phyloP scores from a whole-genome alignment of 2,888 invertebrate genomes.

The Caenorhabditis macrosperma region DNA sequence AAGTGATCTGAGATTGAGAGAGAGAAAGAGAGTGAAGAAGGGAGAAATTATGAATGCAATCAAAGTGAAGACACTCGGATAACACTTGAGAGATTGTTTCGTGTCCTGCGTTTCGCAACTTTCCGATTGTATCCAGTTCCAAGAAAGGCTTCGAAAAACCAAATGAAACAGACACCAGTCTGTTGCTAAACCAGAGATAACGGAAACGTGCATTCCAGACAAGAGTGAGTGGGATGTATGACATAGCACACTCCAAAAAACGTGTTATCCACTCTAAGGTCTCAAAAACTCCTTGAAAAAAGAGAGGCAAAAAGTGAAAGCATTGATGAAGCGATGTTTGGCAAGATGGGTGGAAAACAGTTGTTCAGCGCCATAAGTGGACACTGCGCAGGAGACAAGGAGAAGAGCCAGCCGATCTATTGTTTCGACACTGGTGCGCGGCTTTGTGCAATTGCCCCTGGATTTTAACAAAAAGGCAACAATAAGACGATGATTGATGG shows the following conservation, averaged over 20 bases:
- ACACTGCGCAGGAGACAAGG: slow-evolving; percentile 38
- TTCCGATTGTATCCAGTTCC: not conserved
- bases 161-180: too few relatives aligned
- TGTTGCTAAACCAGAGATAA: not conserved
- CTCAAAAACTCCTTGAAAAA: slow-evolving; percentile 10
- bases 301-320: slow-evolving; percentile 30
- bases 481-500: slow-evolving; percentile 36
- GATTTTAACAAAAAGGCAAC: slow-evolving; percentile 51
- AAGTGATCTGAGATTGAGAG: slow-evolving; percentile 55
- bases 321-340: slow-evolving; percentile 47
- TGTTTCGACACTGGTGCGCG: slow-evolving; percentile 51
- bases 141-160: too few relatives aligned
- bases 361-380: slow-evolving; percentile 55
- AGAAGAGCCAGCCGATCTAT: slow-evolving; percentile 27
- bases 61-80: slow-evolving; percentile 13
- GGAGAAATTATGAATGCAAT: slow-evolving; percentile 27
- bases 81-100: slow-evolving; percentile 19
- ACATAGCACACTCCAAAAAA: slow-evolving; percentile 45
- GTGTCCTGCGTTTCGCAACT: slow-evolving; percentile 2
- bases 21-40: slow-evolving; percentile 24
- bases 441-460: slow-evolving; percentile 43
- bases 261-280: slow-evolving; percentile 41
- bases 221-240: slow-evolving; percentile 12
- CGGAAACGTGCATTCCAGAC: slow-evolving; percentile 27
- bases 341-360: slow-evolving; percentile 46